A percentile compares a stretch with the other conserved stretches of the same genome.
Evolutionary conservation across 2,888 invertebrate species (phyloP).

Genomic region (Oligia latruncula): DNA sequence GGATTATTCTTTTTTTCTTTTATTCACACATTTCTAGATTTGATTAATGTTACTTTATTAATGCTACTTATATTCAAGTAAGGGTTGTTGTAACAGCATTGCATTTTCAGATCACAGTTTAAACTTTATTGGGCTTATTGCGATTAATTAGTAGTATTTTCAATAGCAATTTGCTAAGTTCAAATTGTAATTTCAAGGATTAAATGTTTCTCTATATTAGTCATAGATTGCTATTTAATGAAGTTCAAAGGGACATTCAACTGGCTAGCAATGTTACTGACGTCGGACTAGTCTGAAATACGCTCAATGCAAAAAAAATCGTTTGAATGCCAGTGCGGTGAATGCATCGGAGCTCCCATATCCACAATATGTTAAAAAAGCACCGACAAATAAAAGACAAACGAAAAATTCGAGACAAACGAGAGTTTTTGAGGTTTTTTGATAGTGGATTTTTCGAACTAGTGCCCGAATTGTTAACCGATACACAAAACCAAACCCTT

Average conservation of each 20-base stretch:
- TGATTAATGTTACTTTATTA: background rate
- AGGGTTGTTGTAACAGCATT: background rate
- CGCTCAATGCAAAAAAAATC: slow-evolving; percentile 24
- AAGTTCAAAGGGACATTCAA: slow-evolving; percentile 20
- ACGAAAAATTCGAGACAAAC: slow-evolving; percentile 29
- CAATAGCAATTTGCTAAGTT: background rate
- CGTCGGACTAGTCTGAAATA: slow-evolving; percentile 4
- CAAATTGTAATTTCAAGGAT: slow-evolving; percentile 2
- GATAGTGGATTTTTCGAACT: slow-evolving; percentile 45
- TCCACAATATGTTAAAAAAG: slow-evolving; percentile 59
- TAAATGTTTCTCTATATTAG: slow-evolving; percentile 3
- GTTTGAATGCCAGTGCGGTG: slow-evolving; percentile 30
- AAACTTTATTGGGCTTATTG: background rate
- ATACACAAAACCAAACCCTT: slow-evolving; percentile 30
- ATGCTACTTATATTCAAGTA: slow-evolving; percentile 1
- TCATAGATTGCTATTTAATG: slow-evolving; percentile 13
- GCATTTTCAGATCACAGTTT: background rate
- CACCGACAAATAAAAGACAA: slow-evolving; percentile 38
- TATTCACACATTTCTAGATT: background rate
- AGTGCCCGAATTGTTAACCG: slow-evolving; percentile 42
- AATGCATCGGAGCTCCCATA: slow-evolving; percentile 39
- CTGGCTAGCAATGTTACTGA: slow-evolving; percentile 23
- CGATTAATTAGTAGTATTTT: background rate
- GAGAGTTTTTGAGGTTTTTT: slow-evolving; percentile 37
- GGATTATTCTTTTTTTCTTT: background rate